Conservation (phyloP, 2,888 invertebrate genomes). For the Sinopyrophorus schimmeli region DNA sequence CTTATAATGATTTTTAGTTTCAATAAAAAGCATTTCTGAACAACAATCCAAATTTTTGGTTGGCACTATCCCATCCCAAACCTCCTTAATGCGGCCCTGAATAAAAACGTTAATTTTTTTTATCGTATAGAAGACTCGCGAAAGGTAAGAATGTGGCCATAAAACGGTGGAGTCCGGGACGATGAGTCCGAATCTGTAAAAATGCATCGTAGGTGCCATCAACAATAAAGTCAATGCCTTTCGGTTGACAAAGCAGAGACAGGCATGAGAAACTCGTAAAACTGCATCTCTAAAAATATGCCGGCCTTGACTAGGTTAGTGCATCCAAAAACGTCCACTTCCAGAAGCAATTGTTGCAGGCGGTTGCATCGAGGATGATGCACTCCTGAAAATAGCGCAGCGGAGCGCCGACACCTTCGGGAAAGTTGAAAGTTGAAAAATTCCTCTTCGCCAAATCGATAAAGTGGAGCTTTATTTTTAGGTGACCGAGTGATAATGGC, state of each 20-base stretch:
- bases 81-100: no score
- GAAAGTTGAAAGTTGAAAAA: not conserved
- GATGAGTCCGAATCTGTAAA: slow-evolving; percentile 22
- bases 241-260: slow-evolving; percentile 26
- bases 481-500: slow-evolving; percentile 27
- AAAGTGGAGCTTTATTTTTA: slow-evolving; percentile 11
- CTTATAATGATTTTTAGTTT: no score
- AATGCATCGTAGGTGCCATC: slow-evolving; percentile 23
- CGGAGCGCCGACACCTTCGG: not conserved
- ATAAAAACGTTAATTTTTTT: not conserved
- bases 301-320: slow-evolving; percentile 34
- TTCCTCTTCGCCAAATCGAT: slow-evolving; percentile 4
- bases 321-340: slow-evolving; percentile 31
- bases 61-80: no score
- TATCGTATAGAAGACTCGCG: no score
- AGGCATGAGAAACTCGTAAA: slow-evolving; percentile 35
- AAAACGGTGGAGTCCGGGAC: no score
- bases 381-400: not conserved
- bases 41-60: no score
- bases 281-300: slow-evolving; percentile 35
- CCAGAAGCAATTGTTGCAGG: slow-evolving; percentile 14
- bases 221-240: slow-evolving; percentile 28
- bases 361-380: slow-evolving; percentile 4
- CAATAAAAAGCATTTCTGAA: no score
- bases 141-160: no score